A percentile compares a stretch with the other conserved stretches of the same genome.
Evolutionary conservation across 2,797 vertebrate species (phyloP).

Genomic region (Ctenosaura bakeri): DNA sequence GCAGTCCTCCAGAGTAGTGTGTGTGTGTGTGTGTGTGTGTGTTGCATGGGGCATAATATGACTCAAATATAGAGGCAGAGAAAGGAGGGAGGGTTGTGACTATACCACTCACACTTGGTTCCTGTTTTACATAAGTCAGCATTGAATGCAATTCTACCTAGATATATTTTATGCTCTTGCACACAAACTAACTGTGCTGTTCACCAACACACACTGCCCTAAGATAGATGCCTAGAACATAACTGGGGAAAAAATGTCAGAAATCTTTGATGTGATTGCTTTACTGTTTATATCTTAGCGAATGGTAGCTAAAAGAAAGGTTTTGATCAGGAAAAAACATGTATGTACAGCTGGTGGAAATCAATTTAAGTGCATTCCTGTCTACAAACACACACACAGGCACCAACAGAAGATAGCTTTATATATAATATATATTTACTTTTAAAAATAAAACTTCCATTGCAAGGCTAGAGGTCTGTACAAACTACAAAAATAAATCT

Average conservation of each 20-base stretch:
- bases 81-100: too few species aligned
- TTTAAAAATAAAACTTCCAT: slow-evolving; percentile 99
- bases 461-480: slow-evolving; percentile 94
- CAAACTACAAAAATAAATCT: slow-evolving; percentile 99
- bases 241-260: neutral
- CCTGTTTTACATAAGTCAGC: too few species aligned
- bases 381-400: slow-evolving; percentile 4
- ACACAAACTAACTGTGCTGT: neutral
- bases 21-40: too few species aligned
- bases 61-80: too few species aligned
- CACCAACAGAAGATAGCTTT: slow-evolving; percentile 85
- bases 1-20: too few species aligned
- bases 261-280: neutral
- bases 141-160: too few species aligned
- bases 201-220: neutral
- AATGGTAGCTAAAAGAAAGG: neutral
- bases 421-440: slow-evolving; percentile 97
- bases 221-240: neutral
- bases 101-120: too few species aligned
- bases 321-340: neutral
- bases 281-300: neutral
- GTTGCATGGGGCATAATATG: too few species aligned
- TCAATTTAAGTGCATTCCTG: neutral
- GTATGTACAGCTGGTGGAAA: too few species aligned
- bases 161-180: neutral